A percentile compares a stretch with the other conserved stretches of the same genome.
These are phyloP conservation scores for Epizoanthus fatuus DNA, from an alignment of 92 coral and sea anemone species.

Conservation along the genomic window DNA sequence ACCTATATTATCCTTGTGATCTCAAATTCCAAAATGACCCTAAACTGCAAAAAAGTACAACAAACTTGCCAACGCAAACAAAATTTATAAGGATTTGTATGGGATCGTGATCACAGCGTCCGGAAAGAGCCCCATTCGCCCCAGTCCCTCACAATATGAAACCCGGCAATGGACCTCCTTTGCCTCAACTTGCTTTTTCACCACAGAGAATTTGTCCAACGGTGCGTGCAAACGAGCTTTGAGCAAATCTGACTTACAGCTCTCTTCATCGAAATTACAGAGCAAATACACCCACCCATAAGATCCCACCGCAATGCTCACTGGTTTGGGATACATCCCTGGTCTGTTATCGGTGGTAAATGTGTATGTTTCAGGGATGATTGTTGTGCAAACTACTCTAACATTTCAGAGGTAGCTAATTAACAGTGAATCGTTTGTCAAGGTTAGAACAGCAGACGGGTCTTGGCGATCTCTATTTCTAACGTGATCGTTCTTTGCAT, in stretches of 20 bases:
- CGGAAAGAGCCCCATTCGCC: too few relatives aligned
- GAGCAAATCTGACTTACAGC: constrained; percentile 28
- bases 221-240: constrained; percentile 34
- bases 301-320: constrained; percentile 23
- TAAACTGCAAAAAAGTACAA: too few relatives aligned
- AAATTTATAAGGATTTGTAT: too few relatives aligned
- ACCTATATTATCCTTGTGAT: too few relatives aligned
- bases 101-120: too few relatives aligned
- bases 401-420: constrained; percentile 19
- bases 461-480: constrained; percentile 54
- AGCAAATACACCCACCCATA: constrained; percentile 40
- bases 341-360: constrained; percentile 39
- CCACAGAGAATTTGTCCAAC: constrained; percentile 35
- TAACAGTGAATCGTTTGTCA: neutral
- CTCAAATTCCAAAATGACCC: too few relatives aligned
- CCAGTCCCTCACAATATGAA: too few relatives aligned
- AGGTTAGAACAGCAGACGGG: constrained; percentile 42
- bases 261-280: constrained; percentile 23
- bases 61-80: too few relatives aligned
- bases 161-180: constrained; percentile 53
- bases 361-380: constrained; percentile 30
- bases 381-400: constrained; percentile 27
- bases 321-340: constrained; percentile 50
- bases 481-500: constrained; percentile 60
- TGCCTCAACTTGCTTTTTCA: constrained; percentile 40